These are phyloP conservation scores for Petrocephalus schoutedeni DNA, from an alignment of 2,797 vertebrate species.

Conservation along the genomic window DNA sequence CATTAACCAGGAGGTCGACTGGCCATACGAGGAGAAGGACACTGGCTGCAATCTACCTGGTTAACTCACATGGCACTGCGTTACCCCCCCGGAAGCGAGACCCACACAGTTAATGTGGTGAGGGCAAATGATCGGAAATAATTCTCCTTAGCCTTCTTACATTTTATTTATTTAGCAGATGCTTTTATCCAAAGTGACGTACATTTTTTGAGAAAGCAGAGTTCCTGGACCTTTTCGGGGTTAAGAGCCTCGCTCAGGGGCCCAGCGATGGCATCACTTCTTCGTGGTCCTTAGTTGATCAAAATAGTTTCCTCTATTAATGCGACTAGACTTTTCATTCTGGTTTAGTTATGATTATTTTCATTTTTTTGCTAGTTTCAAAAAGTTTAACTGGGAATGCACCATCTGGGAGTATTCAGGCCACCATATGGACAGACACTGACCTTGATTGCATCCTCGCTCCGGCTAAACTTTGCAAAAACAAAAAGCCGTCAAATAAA, in stretches of 20 bases:
- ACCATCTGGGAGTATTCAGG: neutral
- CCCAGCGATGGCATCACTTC: neutral
- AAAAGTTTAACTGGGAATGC: neutral
- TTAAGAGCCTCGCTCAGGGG: neutral
- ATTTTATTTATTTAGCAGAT: neutral
- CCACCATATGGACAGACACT: neutral
- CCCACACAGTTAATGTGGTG: neutral
- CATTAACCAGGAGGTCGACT: constrained; percentile 27
- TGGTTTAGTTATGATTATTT: neutral
- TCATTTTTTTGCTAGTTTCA: neutral
- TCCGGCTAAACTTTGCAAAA: neutral
- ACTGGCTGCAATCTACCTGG: neutral
- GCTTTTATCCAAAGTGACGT: neutral
- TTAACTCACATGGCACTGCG: neutral
- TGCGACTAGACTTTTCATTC: neutral
- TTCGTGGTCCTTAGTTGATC: neutral
- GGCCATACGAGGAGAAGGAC: neutral
- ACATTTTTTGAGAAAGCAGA: neutral
- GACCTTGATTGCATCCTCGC: neutral
- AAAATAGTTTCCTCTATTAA: neutral
- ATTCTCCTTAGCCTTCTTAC: neutral
- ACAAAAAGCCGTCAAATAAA: neutral
- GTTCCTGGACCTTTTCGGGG: neutral
- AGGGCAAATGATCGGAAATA: neutral
- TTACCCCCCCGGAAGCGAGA: neutral